These are phyloP conservation scores for Yoshiicerus persimilis DNA, from an alignment of 1,140 invertebrate species.

Conservation along the genomic window DNA sequence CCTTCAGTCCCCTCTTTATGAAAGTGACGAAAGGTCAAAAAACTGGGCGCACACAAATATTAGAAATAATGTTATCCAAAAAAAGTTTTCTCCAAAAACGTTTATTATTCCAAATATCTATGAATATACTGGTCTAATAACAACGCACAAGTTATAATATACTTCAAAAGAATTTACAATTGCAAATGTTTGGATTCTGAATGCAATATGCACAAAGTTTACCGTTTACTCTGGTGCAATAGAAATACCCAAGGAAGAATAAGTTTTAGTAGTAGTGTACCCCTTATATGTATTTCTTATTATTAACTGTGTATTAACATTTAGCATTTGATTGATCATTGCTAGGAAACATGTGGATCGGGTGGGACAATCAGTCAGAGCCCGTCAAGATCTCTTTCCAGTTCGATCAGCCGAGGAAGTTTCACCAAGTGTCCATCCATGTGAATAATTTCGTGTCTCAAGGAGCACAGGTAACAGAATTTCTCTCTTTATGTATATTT, in stretches of 20 bases:
- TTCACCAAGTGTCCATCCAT: constrained; percentile 46
- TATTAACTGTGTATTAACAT: background rate
- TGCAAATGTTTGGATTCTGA: background rate
- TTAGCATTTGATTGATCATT: background rate
- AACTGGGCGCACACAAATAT: too few relatives aligned
- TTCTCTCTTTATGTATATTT: background rate
- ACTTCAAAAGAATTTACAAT: background rate
- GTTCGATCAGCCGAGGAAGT: constrained; percentile 47
- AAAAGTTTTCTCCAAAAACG: too few relatives aligned
- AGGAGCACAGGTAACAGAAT: constrained; percentile 46
- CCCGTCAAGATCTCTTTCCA: constrained; percentile 47
- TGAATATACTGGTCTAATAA: too few relatives aligned
- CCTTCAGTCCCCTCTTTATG: background rate
- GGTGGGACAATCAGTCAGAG: constrained; percentile 42
- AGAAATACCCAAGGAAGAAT: too few relatives aligned
- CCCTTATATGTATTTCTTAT: background rate
- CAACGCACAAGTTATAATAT: too few relatives aligned
- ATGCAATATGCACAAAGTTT: background rate
- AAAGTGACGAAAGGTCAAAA: too few relatives aligned
- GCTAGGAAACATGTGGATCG: constrained; percentile 47
- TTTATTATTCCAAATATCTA: too few relatives aligned
- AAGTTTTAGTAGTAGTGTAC: too few relatives aligned
- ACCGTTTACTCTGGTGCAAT: too few relatives aligned
- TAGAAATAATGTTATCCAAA: too few relatives aligned
- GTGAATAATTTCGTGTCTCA: constrained; percentile 50